These are phyloP conservation scores for Microcebus murinus DNA, from an alignment of 2,113 vertebrate genomes.

Conservation along the genomic window DNA sequence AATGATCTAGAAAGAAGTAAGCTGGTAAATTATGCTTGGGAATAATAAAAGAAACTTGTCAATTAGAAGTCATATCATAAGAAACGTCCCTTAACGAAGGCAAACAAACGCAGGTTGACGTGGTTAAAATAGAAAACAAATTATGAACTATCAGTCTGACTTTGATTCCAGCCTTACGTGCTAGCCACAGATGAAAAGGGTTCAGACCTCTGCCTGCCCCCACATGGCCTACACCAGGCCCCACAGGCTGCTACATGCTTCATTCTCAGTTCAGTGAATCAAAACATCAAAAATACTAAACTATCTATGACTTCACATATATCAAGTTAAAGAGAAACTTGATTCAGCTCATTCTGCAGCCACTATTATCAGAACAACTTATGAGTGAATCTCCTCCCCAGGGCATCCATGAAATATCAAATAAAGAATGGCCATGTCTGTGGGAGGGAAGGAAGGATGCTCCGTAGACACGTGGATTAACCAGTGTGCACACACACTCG, in stretches of 20 bases:
- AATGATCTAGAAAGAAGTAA: neutral
- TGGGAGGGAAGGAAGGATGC: neutral
- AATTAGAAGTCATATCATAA: neutral
- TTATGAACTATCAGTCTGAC: accelerated
- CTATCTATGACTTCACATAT: neutral
- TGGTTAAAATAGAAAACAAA: neutral
- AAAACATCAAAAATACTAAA: neutral
- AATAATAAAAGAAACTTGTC: neutral
- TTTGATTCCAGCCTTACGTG: neutral
- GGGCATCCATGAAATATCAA: neutral
- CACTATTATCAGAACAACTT: neutral
- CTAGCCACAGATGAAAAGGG: accelerated
- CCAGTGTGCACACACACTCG: too few species aligned
- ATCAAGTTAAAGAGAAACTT: neutral
- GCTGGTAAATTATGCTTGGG: neutral
- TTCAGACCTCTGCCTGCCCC: accelerated
- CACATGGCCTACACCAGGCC: accelerated
- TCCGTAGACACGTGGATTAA: too few species aligned
- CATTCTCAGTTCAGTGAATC: neutral
- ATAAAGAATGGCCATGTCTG: neutral
- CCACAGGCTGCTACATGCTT: accelerated
- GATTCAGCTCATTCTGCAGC: neutral
- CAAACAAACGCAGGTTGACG: neutral
- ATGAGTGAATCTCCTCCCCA: neutral
- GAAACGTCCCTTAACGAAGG: neutral